Evolutionary conservation across 1,140 invertebrate genomes (phyloP), one percentile per base, ranked within the genome.

Genomic region (Carposina sasakii): DNA sequence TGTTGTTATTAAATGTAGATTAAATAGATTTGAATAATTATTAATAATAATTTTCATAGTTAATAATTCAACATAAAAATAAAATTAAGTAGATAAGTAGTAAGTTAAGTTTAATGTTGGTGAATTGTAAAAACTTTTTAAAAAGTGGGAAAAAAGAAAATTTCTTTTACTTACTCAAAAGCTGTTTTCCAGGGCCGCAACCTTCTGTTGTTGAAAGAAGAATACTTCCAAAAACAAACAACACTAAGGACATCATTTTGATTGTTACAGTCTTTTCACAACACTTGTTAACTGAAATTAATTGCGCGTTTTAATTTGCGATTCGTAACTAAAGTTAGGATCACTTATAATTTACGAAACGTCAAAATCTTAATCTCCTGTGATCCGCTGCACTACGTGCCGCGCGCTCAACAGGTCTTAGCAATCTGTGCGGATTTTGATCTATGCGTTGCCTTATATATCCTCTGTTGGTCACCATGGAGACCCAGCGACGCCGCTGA

Each of bases 331-430:
- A 82, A 76, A 75, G 66, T 39, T 48, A 31, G 54, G 41, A 43
- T 57, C 67, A 81, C 78, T 81, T 69, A 74, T 78, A 54, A 74
- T 82, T 82, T 81, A 82, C 78, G 78, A 82, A 82, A 82, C 76
- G 62, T 82, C 78, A 72, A 81, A 74, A 61, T 71, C 67, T 24
- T 46, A 31, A 50, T 65, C 59, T 52, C 72, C 75, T 68, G 71
- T 67, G 76, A 77, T 78, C 76, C 76, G 71, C 68, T 63, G 70
- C 76, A 78, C 74, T 58, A 55, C 53, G 76, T 81, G 79, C 77
- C 57, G 71, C 71, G 72, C 79, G 69, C 76, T 83, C 76, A 54
- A 67, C 77, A 70, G 72, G 54, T 52, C 57, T 59, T 60, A 71
- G 67, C 67, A 59, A 69, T 79, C 61, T 81, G 74, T 77, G 67